These are phyloP conservation scores for Smittia sp. DNA, from an alignment of 2,888 invertebrate species.

Conservation along the genomic window DNA sequence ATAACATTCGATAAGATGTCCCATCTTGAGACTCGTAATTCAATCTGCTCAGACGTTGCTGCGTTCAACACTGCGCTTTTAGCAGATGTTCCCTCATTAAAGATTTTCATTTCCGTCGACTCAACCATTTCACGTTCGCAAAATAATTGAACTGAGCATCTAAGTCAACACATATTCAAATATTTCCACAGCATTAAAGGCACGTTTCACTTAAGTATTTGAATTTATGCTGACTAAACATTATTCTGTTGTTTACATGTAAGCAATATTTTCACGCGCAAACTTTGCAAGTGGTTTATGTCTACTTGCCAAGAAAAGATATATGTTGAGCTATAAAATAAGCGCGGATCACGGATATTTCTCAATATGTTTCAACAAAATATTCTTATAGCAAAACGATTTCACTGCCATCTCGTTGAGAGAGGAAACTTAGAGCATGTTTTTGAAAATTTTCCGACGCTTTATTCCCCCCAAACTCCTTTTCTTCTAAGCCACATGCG, in stretches of 20 bases:
- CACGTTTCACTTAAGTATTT: neutral
- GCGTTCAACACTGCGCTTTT: constrained; percentile 18
- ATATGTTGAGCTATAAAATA: too few relatives aligned
- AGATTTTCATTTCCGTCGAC: constrained; percentile 26
- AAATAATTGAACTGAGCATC: neutral
- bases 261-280: neutral
- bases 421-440: neutral
- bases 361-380: neutral
- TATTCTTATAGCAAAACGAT: neutral
- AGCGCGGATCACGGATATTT: neutral
- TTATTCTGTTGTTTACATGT: neutral
- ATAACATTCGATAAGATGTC: constrained; percentile 46
- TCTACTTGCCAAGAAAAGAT: neutral
- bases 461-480: neutral
- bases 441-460: neutral
- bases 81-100: constrained; percentile 27
- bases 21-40: constrained; percentile 44
- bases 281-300: neutral
- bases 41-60: constrained; percentile 22
- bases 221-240: neutral
- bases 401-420: neutral
- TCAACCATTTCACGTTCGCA: constrained; percentile 21
- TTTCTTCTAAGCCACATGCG: neutral
- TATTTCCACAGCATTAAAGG: neutral
- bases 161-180: neutral